These are phyloP conservation scores for Zenarchopterus dispar DNA, from an alignment of 2,797 vertebrate species.

Conservation along the genomic window DNA sequence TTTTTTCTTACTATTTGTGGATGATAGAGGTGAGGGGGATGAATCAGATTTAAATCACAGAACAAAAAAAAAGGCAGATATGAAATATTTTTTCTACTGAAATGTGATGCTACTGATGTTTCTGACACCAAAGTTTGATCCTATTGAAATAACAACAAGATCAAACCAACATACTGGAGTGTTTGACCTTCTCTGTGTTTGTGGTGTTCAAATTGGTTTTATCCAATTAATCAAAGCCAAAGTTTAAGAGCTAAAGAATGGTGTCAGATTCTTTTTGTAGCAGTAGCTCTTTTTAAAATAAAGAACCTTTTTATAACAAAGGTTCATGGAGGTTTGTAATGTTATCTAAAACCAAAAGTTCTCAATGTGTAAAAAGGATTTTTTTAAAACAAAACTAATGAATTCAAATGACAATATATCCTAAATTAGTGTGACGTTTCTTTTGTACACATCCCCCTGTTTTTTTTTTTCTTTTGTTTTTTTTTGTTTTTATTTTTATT, in stretches of 20 bases:
- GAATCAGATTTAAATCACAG: slow-evolving; percentile 62
- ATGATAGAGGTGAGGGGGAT: slow-evolving; percentile 58
- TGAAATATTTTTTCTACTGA: slow-evolving; percentile 56
- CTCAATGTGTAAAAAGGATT: slow-evolving; percentile 39
- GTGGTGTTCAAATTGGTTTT: slow-evolving; percentile 62
- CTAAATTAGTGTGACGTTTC: slow-evolving; percentile 54
- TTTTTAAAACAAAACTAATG: slow-evolving; percentile 42
- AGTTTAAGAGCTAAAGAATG: slow-evolving; percentile 18
- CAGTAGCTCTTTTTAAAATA: slow-evolving; percentile 51
- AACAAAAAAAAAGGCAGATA: slow-evolving; percentile 47
- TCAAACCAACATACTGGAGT: slow-evolving; percentile 34
- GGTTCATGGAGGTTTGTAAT: slow-evolving; percentile 50
- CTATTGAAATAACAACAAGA: slow-evolving; percentile 36
- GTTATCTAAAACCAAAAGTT: slow-evolving; percentile 56
- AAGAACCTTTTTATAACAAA: slow-evolving; percentile 56
- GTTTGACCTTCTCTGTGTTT: slow-evolving; percentile 43
- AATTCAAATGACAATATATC: slow-evolving; percentile 52
- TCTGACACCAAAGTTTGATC: slow-evolving; percentile 66
- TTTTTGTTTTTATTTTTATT: slow-evolving; percentile 21
- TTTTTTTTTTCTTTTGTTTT: slow-evolving; percentile 18
- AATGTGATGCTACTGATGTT: slow-evolving; percentile 51
- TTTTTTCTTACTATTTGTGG: slow-evolving; percentile 52
- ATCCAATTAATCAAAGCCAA: slow-evolving; percentile 55
- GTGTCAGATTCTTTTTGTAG: slow-evolving; percentile 55
- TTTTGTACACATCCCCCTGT: slow-evolving; percentile 56